A percentile compares a stretch with the other conserved stretches of the same genome.
These are phyloP conservation scores for Intellagama lesueurii DNA, from an alignment of 2,797 vertebrate genomes.

Conservation along the genomic window DNA sequence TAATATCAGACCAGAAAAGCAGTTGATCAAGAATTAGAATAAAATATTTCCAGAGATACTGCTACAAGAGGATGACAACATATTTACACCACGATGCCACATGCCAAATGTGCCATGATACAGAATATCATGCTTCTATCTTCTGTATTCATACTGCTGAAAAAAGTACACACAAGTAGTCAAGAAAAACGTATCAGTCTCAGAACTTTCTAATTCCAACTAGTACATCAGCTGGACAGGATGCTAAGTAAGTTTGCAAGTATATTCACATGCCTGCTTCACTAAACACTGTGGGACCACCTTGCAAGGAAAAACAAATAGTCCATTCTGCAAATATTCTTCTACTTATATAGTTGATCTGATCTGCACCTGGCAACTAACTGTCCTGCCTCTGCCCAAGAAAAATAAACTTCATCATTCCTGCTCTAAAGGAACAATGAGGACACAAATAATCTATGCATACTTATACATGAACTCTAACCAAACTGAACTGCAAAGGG, in stretches of 20 bases:
- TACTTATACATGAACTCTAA: not conserved
- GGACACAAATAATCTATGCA: not conserved
- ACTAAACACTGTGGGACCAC: not conserved
- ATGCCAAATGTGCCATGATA: not conserved
- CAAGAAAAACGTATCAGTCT: not conserved
- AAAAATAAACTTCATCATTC: not conserved
- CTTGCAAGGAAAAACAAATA: not conserved
- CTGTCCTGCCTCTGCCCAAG: not conserved
- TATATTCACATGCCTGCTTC: not conserved
- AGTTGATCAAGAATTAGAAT: not conserved
- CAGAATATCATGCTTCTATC: not conserved
- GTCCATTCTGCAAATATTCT: not conserved
- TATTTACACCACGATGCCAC: not conserved
- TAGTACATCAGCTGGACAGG: not conserved
- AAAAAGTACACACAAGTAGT: not conserved
- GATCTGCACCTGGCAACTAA: not conserved
- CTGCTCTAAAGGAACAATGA: not conserved
- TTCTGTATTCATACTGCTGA: not conserved
- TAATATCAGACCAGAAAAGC: not conserved
- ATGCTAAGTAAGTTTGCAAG: not conserved
- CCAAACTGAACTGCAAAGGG: not conserved
- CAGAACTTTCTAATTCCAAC: not conserved
- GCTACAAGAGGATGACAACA: not conserved
- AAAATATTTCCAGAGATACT: not conserved
- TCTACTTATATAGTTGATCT: not conserved